Base-by-base conservation (phyloP, 1,140 invertebrate genomes). In the Brevipalpus yothersi region DNA sequence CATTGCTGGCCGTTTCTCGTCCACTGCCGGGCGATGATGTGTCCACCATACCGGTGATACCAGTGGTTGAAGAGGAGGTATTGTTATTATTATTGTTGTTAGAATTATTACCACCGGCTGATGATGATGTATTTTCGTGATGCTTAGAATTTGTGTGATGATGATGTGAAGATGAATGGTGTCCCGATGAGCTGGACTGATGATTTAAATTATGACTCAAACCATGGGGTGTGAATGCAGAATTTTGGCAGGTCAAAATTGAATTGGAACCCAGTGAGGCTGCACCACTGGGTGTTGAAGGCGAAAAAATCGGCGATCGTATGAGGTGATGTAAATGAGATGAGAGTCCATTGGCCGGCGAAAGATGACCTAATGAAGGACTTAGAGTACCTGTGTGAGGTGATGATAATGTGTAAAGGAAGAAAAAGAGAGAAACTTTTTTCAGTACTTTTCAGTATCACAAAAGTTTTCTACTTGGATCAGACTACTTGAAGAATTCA, bases 1-100 rank as follows among this genome's bases (percentile, higher is more conserved):
- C 61, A 61, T 68, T 68, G 41, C 65, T 63, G 9, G 66, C 65
- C 39, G 65, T 68, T 60, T 68, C 66, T n/a, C 17, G 12, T 47
- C 17, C n/a, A 31, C 54, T 23, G n/a, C 23, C 21, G 11, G 40
- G 41, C 11, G 19, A 47, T n/a, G 45, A 58, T 15, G 42, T 23
- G 10, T 19, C 49, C 21, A 19, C 21, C 21, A 19, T 51, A 51
- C 39, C 40, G 17, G 21, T 11, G 49, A 45, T 23, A 21, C 42
- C 43, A 4, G 43, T 56, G n/a, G 56, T 4, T 3, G 39, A 56
- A 12, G 55, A 41, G 10, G 31, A 15, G 12, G 12, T 17, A 15
- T 8, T 51, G 51, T 39, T 49, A 19, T 49, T 55, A 53, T 21
- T 8, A 12, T 47, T 53, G n/a, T 58, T 59, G 59, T 60, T 58